phyloP scores from a whole-genome alignment of 2,888 invertebrate species.

The Cactoblastis cactorum region DNA sequence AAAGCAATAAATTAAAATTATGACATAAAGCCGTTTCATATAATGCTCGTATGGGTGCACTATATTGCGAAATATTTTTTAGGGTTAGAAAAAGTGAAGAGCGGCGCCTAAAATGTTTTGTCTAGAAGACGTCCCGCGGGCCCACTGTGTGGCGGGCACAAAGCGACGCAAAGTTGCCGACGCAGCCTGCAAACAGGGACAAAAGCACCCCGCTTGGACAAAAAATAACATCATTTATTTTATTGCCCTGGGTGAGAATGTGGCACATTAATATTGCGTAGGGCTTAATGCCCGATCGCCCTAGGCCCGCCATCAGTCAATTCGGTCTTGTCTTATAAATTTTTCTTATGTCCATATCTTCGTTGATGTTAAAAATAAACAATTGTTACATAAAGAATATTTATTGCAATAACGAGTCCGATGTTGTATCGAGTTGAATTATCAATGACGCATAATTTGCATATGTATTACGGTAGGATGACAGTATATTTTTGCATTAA shows the following conservation, averaged over 20 bases:
- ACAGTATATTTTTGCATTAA: constrained; percentile 1
- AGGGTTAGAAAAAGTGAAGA: constrained; percentile 44
- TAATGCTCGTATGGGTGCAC: constrained; percentile 45
- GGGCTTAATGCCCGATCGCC: constrained; percentile 71
- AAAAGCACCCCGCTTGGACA: constrained; percentile 66
- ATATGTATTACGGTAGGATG: neutral
- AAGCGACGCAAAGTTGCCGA: constrained; percentile 57
- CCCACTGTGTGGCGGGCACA: constrained; percentile 53
- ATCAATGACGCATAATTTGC: constrained; percentile 2
- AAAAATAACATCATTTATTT: constrained; percentile 80
- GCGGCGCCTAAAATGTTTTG: constrained; percentile 75
- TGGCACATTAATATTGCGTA: constrained; percentile 72
- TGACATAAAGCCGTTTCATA: constrained; percentile 64
- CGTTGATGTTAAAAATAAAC: neutral
- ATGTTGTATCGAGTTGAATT: neutral
- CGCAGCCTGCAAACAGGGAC: constrained; percentile 55
- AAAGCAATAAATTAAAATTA: constrained; percentile 77
- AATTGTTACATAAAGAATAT: neutral
- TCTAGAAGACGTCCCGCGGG: constrained; percentile 67
- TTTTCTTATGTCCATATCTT: constrained; percentile 20
- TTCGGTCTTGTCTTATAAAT: constrained; percentile 27
- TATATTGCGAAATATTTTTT: constrained; percentile 51
- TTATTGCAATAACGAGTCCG: neutral
- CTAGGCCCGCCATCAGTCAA: constrained; percentile 63
- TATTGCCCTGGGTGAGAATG: constrained; percentile 76